A percentile compares a stretch with the other conserved stretches of the same genome.
These are phyloP conservation scores for Apis dorsata DNA, from an alignment of 1,140 invertebrate species.

Conservation along the genomic window DNA sequence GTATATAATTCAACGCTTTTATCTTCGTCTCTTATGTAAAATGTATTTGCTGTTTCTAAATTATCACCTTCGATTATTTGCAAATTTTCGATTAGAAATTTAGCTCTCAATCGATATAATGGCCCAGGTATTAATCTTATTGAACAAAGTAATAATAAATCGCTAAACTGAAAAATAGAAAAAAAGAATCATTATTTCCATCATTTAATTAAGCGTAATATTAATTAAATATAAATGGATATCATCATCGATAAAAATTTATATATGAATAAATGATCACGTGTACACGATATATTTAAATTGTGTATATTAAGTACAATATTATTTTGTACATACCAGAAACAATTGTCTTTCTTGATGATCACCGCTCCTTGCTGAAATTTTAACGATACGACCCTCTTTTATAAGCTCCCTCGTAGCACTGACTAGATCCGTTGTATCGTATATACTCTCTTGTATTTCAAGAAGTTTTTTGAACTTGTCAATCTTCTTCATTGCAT, in stretches of 20 bases:
- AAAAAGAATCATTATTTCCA: constrained; percentile 9
- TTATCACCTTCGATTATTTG: constrained; percentile 85
- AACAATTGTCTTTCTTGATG: constrained; percentile 86
- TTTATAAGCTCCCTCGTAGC: constrained; percentile 85
- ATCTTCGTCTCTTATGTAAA: constrained; percentile 85
- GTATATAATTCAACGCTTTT: constrained; percentile 78
- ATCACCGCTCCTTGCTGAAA: constrained; percentile 84
- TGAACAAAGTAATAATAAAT: constrained; percentile 84
- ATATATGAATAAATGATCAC: not conserved
- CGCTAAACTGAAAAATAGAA: constrained; percentile 83
- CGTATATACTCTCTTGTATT: constrained; percentile 79
- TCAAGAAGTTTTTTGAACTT: constrained; percentile 79
- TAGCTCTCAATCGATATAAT: constrained; percentile 78
- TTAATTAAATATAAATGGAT: not conserved
- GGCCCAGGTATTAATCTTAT: constrained; percentile 82
- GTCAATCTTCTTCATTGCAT: constrained; percentile 83
- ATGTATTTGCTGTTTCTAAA: constrained; percentile 83
- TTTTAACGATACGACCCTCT: constrained; percentile 85
- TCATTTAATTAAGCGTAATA: not conserved
- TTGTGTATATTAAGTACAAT: not conserved
- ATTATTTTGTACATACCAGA: constrained; percentile 80
- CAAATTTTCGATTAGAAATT: constrained; percentile 83
- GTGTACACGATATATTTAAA: not conserved
- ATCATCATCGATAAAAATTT: not conserved
- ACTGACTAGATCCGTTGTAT: constrained; percentile 85